Evolutionary conservation across 2,797 vertebrate species (phyloP), one percentile per base, ranked within the genome.

Genomic region (Acanthurus tractus): DNA sequence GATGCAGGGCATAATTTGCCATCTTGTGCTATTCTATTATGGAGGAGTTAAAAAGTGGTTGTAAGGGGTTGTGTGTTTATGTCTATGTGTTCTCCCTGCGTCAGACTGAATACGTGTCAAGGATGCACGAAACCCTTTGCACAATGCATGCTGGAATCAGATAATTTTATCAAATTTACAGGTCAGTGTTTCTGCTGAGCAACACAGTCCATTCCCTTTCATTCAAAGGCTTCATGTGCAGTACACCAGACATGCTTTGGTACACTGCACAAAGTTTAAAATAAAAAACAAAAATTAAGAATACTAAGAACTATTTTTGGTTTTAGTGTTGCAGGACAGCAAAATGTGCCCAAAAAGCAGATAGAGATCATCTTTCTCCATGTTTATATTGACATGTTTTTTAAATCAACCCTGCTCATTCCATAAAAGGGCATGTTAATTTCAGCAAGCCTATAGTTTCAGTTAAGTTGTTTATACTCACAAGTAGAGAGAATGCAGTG

Each of bases 381-480:
- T 48, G 44, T 49, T 69, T 20, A 66, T 45, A 53, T 70, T 38
- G 44, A 59, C 18, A 14, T 56, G 50, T 52, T 8, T 72, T 48
- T 17, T 59, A 76, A 62, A 42, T 20, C 52, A 74, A 59, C 29
- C 54, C 53, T 34, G 22, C 44, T 49, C 22, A n/a, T 44, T 54
- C 56, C 57, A 70, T 68, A 20, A n/a, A 48, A 64, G 14, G 50
- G 48, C 29, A 46, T n/a, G 5, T 56, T 68, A 7, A 62, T 59
- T 57, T 73, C n/a, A 65, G 23, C 42, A 78, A 46, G 17, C n/a
- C 45, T 70, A 12, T 56, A 15, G 58, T 57, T 73, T 72, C 7
- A 36, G 8, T 36, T 45, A n/a, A 76, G 62, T 34, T 53, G 55
- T 73, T 79, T 77, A 13, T 38, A 53, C 20, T 65, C 3, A 4